phyloP scores from a whole-genome alignment of 1,140 invertebrate genomes.

The Zaprionus africanus region DNA sequence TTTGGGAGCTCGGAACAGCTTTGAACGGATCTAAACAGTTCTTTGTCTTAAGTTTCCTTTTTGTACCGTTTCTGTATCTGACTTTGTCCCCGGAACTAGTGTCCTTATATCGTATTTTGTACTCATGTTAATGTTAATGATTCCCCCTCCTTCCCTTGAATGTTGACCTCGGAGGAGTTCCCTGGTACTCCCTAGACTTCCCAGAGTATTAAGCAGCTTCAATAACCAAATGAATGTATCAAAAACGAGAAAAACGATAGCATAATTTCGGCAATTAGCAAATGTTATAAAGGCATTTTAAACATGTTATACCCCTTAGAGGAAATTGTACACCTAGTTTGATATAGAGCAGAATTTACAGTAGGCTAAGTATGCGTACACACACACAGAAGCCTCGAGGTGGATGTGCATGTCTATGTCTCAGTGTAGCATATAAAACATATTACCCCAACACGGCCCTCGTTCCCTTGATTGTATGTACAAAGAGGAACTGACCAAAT shows the following conservation, averaged over 20 bases:
- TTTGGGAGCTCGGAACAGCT: background rate
- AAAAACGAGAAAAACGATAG: constrained; percentile 39
- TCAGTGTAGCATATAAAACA: constrained; percentile 7
- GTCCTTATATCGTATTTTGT: constrained; percentile 65
- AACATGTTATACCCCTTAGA: constrained; percentile 31
- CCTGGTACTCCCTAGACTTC: constrained; percentile 6
- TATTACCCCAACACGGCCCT: background rate
- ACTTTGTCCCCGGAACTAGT: constrained; percentile 13
- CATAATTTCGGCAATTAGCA: constrained; percentile 71
- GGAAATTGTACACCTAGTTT: constrained; percentile 36
- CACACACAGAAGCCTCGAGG: background rate
- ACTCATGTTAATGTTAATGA: constrained; percentile 29
- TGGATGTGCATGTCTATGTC: background rate
- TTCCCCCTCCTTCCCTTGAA: constrained; percentile 36
- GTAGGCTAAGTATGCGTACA: background rate
- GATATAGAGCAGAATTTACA: constrained; percentile 21
- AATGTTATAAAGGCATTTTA: constrained; percentile 61
- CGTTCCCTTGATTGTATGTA: constrained; percentile 15
- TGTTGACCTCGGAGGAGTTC: constrained; percentile 12
- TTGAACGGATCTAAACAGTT: background rate
- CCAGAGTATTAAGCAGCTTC: constrained; percentile 68
- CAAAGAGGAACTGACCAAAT: constrained; percentile 10
- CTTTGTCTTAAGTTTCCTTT: background rate
- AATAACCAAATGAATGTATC: constrained; percentile 59
- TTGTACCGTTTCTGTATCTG: background rate